Percentiles rank a stretch among this genome's conserved stretches.
Evolutionary conservation across 1,140 invertebrate genomes (phyloP).

Genomic region (Cotesia typhae): DNA sequence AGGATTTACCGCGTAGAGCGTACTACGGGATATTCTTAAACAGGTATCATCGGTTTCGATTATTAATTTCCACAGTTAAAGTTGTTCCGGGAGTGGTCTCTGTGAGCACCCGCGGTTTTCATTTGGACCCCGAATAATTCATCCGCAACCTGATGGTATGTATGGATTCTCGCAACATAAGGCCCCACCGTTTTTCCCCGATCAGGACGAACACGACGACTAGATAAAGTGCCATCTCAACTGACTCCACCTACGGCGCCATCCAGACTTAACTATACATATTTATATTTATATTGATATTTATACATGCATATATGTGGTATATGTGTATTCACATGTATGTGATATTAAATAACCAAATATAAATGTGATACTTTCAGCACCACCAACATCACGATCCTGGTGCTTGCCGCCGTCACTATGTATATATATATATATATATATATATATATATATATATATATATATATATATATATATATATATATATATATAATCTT

Average conservation of each 20-base stretch:
- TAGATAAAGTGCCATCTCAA: constrained; percentile 48
- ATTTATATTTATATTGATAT: too few relatives aligned
- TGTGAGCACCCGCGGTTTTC: constrained; percentile 35
- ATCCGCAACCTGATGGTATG: neutral
- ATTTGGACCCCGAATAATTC: constrained; percentile 33
- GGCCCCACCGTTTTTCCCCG: constrained; percentile 22
- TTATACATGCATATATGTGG: too few relatives aligned
- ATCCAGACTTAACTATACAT: neutral
- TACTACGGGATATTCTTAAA: neutral
- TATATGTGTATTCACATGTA: too few relatives aligned
- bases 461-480: too few relatives aligned
- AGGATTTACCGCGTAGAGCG: constrained; percentile 9
- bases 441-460: too few relatives aligned
- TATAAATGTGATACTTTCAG: constrained; percentile 54
- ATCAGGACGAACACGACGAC: constrained; percentile 34
- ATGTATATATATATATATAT: too few relatives aligned
- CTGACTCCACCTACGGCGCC: constrained; percentile 44
- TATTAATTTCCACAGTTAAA: constrained; percentile 30
- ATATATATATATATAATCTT: too few relatives aligned
- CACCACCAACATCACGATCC: constrained; percentile 46
- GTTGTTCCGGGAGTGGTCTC: constrained; percentile 33
- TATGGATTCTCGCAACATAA: constrained; percentile 30
- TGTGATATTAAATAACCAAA: constrained; percentile 10
- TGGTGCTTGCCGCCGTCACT: constrained; percentile 32
- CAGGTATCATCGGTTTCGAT: constrained; percentile 6